Evolutionary conservation across 1,140 invertebrate genomes (phyloP), one percentile per base, ranked within the genome.

Genomic region (Sinella curviseta): DNA sequence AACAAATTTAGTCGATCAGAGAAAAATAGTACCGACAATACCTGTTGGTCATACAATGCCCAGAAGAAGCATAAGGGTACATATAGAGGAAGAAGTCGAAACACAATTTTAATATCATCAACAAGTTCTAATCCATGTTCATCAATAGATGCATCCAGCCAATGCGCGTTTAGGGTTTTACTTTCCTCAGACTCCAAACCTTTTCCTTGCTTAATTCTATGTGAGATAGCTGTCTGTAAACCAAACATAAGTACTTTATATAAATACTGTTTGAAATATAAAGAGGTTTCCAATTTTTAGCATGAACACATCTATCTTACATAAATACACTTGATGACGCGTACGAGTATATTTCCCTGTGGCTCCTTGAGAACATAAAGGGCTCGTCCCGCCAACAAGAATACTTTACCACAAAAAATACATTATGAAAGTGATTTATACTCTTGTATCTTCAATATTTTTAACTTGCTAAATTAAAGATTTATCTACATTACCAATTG

Each of bases 301-400:
- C 24, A 60, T 14, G 24, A 60, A 70, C 30, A 33, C 14, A n/a
- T n/a, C n/a, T n/a, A n/a, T 3, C 93, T 94, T 90, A 96, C 95
- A 14, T 86, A 87, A 74, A 96, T 91, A 84, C 94, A 94, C 82
- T 91, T 91, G 0, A 90, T 86, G 0, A 97, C 94, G 85, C 91
- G 88, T 1, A 92, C 87, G 16, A 97, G 87, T 31, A 97, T 89
- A 86, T 97, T 97, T 35, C 95, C 95, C 78, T 92, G 87, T 0
- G 95, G 94, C 74, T 93, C 89, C 83, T 91, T 91, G 12, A 94
- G 92, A 55, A 88, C 91, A 85, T 98, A 98, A 3, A 70, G 65
- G 8, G 8, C 31, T 33, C 24, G 77, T 92, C 78, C 0, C 87
- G 88, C 85, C 91, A 93, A n/a, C 96, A 70, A 24, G 24, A 70